A percentile compares a stretch with the other conserved stretches of the same genome.
phyloP scores from a whole-genome alignment of 2,113 vertebrate species.

The Salvator merianae region DNA sequence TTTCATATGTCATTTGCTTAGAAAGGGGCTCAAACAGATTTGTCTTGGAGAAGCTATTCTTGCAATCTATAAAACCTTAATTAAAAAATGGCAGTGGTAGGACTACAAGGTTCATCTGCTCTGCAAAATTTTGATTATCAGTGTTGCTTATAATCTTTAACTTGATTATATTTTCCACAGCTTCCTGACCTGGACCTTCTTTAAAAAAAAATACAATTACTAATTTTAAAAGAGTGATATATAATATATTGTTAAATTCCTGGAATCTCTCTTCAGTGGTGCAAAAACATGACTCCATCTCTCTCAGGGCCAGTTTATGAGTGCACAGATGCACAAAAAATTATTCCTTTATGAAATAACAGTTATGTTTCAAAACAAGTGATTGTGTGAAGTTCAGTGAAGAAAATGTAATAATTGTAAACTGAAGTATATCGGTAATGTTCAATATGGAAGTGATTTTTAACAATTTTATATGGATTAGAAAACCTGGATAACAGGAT shows the following conservation, averaged over 20 bases:
- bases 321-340: neutral
- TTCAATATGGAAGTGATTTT: no score
- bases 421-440: no score
- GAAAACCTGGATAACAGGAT: no score
- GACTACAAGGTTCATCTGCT: neutral
- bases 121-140: neutral
- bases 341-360: neutral
- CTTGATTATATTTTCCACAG: neutral
- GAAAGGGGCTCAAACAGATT: constrained; percentile 46
- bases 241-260: neutral
- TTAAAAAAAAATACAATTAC: no score
- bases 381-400: no score
- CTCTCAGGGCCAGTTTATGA: neutral
- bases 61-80: neutral
- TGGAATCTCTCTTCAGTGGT: neutral
- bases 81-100: neutral
- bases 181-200: no score
- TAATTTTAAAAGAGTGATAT: neutral
- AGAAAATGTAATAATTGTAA: no score
- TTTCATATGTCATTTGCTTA: constrained; percentile 35
- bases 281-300: neutral
- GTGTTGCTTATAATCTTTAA: neutral
- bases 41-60: constrained; percentile 28
- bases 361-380: neutral
- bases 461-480: no score